phyloP scores from a whole-genome alignment of 2,797 vertebrate species.

The Dryobates pubescens region DNA sequence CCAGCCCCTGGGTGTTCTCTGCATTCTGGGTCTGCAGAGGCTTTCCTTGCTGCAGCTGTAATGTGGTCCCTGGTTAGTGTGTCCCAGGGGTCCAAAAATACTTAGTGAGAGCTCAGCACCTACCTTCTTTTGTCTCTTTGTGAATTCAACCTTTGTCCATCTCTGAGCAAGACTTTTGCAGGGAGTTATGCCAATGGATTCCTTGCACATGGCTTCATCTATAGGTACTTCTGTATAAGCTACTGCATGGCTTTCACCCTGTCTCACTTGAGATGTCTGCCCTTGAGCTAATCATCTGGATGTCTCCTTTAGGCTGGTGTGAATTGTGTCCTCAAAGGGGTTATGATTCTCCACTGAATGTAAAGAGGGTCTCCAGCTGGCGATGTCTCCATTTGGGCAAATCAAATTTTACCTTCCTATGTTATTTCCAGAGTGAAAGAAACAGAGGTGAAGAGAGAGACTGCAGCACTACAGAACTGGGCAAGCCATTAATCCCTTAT shows the following conservation, averaged over 20 bases:
- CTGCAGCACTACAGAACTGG: background rate
- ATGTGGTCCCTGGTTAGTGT: background rate
- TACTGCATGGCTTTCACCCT: rapidly evolving
- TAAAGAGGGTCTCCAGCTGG: background rate
- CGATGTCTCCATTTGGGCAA: rapidly evolving
- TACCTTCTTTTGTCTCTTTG: background rate
- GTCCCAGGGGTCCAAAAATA: background rate
- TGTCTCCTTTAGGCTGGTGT: background rate
- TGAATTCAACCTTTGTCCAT: background rate
- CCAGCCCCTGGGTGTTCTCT: background rate
- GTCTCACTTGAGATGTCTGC: background rate
- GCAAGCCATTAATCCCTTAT: background rate
- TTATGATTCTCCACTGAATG: background rate
- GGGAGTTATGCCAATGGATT: background rate
- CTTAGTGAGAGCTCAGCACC: background rate
- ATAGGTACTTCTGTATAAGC: rapidly evolving
- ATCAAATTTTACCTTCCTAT: background rate
- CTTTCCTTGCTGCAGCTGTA: background rate
- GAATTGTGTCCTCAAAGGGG: background rate
- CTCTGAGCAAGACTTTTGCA: background rate
- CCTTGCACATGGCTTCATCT: background rate
- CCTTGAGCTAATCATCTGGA: background rate
- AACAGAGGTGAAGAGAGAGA: background rate
- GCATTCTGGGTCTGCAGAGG: background rate
- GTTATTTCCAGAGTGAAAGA: background rate